These are phyloP conservation scores for Antheraea assamensis DNA, from an alignment of 2,888 invertebrate genomes.

Conservation along the genomic window DNA sequence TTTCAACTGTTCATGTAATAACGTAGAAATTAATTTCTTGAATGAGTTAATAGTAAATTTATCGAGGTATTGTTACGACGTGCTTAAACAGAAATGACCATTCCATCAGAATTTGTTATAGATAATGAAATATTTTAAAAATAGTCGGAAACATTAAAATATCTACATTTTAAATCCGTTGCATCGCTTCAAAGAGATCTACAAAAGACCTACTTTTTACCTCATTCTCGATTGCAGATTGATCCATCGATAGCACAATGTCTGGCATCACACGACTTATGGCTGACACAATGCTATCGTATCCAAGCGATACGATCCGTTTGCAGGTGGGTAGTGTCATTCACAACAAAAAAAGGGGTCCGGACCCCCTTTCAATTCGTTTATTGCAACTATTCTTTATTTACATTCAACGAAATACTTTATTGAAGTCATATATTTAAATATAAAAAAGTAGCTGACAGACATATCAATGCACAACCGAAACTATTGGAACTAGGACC, in stretches of 20 bases:
- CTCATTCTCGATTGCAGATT: slow-evolving; percentile 32
- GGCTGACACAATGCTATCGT: slow-evolving; percentile 28
- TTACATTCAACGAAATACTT: neutral
- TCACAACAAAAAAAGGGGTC: neutral
- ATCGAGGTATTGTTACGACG: neutral
- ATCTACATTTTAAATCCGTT: neutral
- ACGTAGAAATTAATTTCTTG: too few species aligned
- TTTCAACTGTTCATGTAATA: too few species aligned
- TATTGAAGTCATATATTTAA: neutral
- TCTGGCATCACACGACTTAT: slow-evolving; percentile 26
- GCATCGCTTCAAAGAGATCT: slow-evolving; percentile 11
- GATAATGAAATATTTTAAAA: neutral
- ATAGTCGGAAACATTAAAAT: neutral
- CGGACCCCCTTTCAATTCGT: neutral
- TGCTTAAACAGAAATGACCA: neutral
- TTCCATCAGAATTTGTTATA: neutral
- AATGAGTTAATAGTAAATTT: neutral
- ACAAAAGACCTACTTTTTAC: slow-evolving; percentile 29
- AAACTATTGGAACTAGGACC: too few species aligned
- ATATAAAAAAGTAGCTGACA: too few species aligned
- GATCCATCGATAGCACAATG: slow-evolving; percentile 34
- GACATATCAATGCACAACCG: too few species aligned
- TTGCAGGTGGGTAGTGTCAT: slow-evolving; percentile 3
- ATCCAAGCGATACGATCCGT: slow-evolving; percentile 32
- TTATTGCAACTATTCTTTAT: neutral